These are phyloP conservation scores for Manacus vitellinus DNA, from an alignment of 2,113 vertebrate species.

Conservation along the genomic window DNA sequence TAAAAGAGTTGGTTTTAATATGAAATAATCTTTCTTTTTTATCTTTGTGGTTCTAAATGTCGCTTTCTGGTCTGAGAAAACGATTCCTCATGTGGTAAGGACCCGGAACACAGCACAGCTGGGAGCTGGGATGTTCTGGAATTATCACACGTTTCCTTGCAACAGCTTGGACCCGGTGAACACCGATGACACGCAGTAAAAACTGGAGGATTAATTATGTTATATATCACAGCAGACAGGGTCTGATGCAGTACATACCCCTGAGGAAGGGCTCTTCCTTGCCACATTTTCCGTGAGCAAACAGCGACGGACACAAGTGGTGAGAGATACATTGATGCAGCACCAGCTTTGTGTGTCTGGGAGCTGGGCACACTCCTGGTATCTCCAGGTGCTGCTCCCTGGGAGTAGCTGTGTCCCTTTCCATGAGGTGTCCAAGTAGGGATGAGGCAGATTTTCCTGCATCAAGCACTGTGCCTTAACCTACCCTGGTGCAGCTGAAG, in stretches of 20 bases:
- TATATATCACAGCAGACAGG: background rate
- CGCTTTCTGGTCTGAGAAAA: background rate
- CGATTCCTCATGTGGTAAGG: background rate
- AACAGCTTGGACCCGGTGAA: background rate
- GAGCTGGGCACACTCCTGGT: background rate
- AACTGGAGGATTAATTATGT: background rate
- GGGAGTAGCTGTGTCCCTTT: accelerated
- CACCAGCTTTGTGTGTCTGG: too few relatives aligned
- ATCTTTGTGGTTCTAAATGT: background rate
- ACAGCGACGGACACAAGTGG: background rate
- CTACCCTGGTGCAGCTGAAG: background rate
- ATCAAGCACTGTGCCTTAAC: background rate
- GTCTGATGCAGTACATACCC: too few relatives aligned
- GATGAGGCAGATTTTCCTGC: background rate
- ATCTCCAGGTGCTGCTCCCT: background rate
- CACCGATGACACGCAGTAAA: background rate
- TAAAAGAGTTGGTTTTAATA: background rate
- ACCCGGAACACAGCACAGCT: background rate
- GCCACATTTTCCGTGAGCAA: accelerated
- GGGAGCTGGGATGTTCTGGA: background rate
- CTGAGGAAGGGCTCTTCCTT: background rate
- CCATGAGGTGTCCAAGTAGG: accelerated
- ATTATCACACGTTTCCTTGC: background rate
- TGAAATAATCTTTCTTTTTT: background rate
- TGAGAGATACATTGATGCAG: too few relatives aligned